A percentile compares a stretch with the other conserved stretches of the same genome.
phyloP scores from a whole-genome alignment of 2,113 vertebrate species.

The Anarhynchus alexandrinus region DNA sequence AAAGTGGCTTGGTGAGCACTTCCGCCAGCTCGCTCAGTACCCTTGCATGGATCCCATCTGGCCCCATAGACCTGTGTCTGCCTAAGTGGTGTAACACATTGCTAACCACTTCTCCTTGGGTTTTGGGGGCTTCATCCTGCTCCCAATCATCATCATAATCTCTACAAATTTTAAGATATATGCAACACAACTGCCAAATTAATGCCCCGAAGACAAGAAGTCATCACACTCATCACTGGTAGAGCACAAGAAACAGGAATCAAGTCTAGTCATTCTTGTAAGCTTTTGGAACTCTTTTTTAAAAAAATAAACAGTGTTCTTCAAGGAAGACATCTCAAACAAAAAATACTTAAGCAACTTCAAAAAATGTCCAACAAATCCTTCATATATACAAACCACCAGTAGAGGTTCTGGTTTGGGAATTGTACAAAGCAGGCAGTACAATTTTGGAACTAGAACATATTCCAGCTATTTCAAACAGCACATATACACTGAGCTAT shows the following conservation, averaged over 20 bases:
- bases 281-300: background rate
- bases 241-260: background rate
- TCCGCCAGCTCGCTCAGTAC: background rate
- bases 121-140: background rate
- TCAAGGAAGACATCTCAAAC: background rate
- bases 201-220: background rate
- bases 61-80: background rate
- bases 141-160: background rate
- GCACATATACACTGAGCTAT: fast-evolving
- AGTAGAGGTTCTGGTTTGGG: background rate
- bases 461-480: background rate
- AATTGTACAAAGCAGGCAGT: background rate
- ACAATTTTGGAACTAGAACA: background rate
- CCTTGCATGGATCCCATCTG: no score
- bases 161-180: background rate
- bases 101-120: background rate
- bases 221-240: background rate
- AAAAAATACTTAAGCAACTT: background rate
- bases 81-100: background rate
- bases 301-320: background rate
- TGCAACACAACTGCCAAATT: background rate
- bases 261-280: background rate
- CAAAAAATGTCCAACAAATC: background rate
- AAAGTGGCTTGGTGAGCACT: background rate
- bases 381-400: background rate